phyloP scores from a whole-genome alignment of 2,888 invertebrate species.

The Pomacea canaliculata region DNA sequence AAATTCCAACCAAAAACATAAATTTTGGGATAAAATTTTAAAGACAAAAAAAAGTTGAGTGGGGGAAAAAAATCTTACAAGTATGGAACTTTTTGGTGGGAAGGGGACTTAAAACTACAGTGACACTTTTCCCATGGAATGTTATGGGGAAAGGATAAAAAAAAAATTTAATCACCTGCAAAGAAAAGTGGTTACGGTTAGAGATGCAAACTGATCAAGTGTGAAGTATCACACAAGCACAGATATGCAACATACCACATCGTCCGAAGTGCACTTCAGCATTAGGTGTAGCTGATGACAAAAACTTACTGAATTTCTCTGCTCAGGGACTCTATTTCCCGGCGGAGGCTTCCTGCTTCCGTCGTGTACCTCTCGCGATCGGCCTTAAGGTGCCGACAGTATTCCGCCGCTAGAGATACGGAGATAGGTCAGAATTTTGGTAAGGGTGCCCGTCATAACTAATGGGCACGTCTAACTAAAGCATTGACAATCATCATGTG shows the following conservation, averaged over 20 bases:
- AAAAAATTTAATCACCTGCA: too few relatives aligned
- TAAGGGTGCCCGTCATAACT: conserved; percentile 23
- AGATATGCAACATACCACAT: conserved; percentile 20
- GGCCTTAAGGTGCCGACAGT: conserved; percentile 38
- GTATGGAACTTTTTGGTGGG: too few relatives aligned
- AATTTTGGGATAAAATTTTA: too few relatives aligned
- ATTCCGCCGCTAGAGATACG: conserved; percentile 42
- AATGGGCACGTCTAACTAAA: conserved; percentile 24
- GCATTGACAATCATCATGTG: conserved; percentile 15
- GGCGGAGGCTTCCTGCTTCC: conserved; percentile 38
- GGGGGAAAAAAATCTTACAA: too few relatives aligned
- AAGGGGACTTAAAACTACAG: too few relatives aligned
- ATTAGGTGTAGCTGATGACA: conserved; percentile 4
- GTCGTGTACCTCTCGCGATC: conserved; percentile 28
- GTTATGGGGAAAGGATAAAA: too few relatives aligned
- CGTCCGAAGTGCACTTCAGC: conserved; percentile 17
- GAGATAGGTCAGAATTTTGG: conserved; percentile 40
- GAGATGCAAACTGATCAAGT: conserved; percentile 10
- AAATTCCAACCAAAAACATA: too few relatives aligned
- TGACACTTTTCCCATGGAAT: too few relatives aligned
- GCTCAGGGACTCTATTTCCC: conserved; percentile 39
- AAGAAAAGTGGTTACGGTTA: not conserved
- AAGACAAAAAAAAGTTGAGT: too few relatives aligned
- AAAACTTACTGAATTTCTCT: conserved; percentile 40
- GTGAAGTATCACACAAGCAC: not conserved